Evolutionary conservation across 2,113 vertebrate genomes (phyloP), one percentile per base, ranked within the genome.

Genomic region (Channa argus): DNA sequence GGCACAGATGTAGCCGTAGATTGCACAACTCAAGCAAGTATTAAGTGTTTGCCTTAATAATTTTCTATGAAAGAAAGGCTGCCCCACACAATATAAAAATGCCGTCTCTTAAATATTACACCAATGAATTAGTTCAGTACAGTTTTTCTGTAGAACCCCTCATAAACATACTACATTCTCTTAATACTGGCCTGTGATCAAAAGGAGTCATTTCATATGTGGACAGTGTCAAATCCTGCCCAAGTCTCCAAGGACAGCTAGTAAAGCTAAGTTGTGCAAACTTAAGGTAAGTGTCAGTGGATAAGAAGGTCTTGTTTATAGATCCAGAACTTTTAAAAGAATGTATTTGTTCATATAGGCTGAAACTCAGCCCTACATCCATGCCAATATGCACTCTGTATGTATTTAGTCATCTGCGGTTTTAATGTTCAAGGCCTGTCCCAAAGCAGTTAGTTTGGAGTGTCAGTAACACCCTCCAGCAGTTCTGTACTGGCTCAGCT

Each of bases 171-270:
- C 24, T 24, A 24, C 24, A 24, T 61, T 86, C n/a, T 64, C 41
- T 63, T 73, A 63, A 72, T 60, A 55, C 79, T 50, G 47, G 71
- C 61, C 53, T 68, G 50, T 44, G 24, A 74, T 62, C 71, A 58
- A 54, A 68, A 74, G 33, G 59, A 78, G 61, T 34, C 63, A 54
- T 52, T 74, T 74, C 58, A 54, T 74, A 72, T 54, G 51, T 3
- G 39, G 58, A 65, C 59, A 51, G 52, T 14, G n/a, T 13, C 14
- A 51, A 50, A 59, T 50, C 39, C 54, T 56, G 43, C 24, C 8
- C 33, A 45, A 55, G 13, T 61, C 47, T 10, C 6, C 3, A 54
- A 62, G 65, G 52, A 52, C 37, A 60, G 33, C 34, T 24, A 10
- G 36, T 0, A 41, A 5, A 44, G 13, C 14, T 50, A n/a, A 58